Evolutionary conservation across 2,888 invertebrate species (phyloP).

Genomic region (Limnephilus auricula): DNA sequence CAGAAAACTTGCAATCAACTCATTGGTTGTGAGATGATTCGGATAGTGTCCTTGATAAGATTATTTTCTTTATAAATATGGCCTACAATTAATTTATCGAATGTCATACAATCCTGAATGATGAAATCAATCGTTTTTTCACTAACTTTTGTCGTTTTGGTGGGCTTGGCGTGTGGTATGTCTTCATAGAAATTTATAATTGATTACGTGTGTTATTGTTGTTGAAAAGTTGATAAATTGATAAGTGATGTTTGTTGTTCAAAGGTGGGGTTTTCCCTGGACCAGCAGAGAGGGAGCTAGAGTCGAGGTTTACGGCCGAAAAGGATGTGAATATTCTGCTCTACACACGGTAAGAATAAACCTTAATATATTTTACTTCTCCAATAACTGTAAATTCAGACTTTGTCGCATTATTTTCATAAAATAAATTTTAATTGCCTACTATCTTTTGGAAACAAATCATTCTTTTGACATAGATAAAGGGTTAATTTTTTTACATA

Average conservation of each 20-base stretch:
- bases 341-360: background rate
- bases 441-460: no score
- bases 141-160: background rate
- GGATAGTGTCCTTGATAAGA: background rate
- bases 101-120: background rate
- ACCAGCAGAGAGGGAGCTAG: background rate
- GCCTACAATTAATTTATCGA: background rate
- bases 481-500: no score
- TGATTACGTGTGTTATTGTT: background rate
- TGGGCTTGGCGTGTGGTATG: background rate
- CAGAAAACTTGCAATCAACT: background rate
- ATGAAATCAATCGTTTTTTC: conserved; percentile 2
- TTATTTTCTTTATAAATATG: background rate
- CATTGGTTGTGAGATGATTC: background rate
- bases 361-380: no score
- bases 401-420: no score
- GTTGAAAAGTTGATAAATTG: background rate
- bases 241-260: background rate
- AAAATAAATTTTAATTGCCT: no score
- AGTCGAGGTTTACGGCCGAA: background rate
- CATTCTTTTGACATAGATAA: no score
- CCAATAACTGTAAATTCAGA: no score
- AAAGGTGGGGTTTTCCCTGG: background rate
- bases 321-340: background rate
- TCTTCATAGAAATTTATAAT: background rate